A percentile compares a stretch with the other conserved stretches of the same genome.
phyloP scores from a whole-genome alignment of 2,888 invertebrate genomes.

The Scaptomyza parva region DNA sequence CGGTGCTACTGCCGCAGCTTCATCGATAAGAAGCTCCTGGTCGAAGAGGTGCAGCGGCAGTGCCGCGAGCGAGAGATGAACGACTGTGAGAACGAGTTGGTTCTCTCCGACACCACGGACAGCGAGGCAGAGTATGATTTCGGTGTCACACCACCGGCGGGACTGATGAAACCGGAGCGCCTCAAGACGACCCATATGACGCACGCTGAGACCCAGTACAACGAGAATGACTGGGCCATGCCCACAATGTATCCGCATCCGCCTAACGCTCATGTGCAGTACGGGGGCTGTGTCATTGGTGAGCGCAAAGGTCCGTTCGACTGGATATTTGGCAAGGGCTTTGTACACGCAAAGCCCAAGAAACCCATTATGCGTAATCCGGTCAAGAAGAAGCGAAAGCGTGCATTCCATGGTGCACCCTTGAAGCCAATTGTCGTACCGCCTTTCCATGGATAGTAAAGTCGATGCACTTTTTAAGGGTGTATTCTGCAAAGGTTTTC shows the following conservation, averaged over 20 bases:
- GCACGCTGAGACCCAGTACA: constrained; percentile 88
- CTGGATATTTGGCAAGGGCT: constrained; percentile 67
- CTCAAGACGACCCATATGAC: constrained; percentile 85
- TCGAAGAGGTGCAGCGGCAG: constrained; percentile 86
- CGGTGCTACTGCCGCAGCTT: constrained; percentile 81
- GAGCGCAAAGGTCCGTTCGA: constrained; percentile 56
- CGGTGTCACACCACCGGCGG: constrained; percentile 90
- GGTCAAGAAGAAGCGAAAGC: constrained; percentile 37
- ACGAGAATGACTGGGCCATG: constrained; percentile 85
- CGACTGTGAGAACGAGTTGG: constrained; percentile 65
- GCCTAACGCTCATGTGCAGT: constrained; percentile 73
- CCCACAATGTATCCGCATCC: constrained; percentile 69
- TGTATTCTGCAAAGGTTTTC: constrained; percentile 25
- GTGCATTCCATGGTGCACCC: background rate
- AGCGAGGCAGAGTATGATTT: constrained; percentile 89
- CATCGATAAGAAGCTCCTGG: constrained; percentile 85
- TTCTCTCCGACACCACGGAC: constrained; percentile 82
- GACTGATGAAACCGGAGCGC: constrained; percentile 87
- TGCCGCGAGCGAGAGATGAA: constrained; percentile 66
- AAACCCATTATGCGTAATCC: constrained; percentile 50
- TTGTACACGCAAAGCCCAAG: constrained; percentile 53
- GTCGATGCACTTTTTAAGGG: background rate
- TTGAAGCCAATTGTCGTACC: constrained; percentile 36
- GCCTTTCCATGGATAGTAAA: constrained; percentile 28
- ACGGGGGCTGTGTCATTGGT: constrained; percentile 72